Percentiles rank a stretch among this genome's conserved stretches.
These are phyloP conservation scores for Hyles euphorbiae DNA, from an alignment of 1,140 invertebrate genomes.

Conservation along the genomic window DNA sequence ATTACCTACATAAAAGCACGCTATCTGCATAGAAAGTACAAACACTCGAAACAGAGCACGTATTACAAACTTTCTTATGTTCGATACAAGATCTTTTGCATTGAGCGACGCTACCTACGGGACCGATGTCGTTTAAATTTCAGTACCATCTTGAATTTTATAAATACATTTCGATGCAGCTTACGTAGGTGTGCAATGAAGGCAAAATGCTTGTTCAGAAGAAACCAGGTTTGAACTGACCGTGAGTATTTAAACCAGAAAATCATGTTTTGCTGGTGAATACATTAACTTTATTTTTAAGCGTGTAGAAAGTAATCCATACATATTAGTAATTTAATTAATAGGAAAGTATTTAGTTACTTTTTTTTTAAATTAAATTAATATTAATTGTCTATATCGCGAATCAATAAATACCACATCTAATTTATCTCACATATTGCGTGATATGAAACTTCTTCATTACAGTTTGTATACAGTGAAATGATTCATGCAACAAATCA, in stretches of 20 bases:
- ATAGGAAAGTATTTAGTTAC: too few relatives aligned
- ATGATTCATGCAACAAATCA: background rate
- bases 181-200: too few relatives aligned
- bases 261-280: background rate
- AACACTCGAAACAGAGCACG: constrained; percentile 29
- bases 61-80: constrained; percentile 37
- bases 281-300: background rate
- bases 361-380: too few relatives aligned
- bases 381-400: background rate
- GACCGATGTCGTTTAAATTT: background rate
- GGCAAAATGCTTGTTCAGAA: too few relatives aligned
- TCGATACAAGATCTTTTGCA: constrained; percentile 9
- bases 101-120: background rate
- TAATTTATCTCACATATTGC: background rate
- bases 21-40: constrained; percentile 31
- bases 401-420: background rate
- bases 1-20: constrained; percentile 26
- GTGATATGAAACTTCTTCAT: background rate
- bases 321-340: too few relatives aligned
- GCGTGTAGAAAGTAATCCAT: background rate
- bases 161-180: too few relatives aligned
- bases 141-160: too few relatives aligned
- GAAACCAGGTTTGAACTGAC: too few relatives aligned
- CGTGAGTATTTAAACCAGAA: too few relatives aligned
- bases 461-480: background rate